phyloP scores from a whole-genome alignment of 2,888 invertebrate species.

The Mongoloraphidia duomilia region DNA sequence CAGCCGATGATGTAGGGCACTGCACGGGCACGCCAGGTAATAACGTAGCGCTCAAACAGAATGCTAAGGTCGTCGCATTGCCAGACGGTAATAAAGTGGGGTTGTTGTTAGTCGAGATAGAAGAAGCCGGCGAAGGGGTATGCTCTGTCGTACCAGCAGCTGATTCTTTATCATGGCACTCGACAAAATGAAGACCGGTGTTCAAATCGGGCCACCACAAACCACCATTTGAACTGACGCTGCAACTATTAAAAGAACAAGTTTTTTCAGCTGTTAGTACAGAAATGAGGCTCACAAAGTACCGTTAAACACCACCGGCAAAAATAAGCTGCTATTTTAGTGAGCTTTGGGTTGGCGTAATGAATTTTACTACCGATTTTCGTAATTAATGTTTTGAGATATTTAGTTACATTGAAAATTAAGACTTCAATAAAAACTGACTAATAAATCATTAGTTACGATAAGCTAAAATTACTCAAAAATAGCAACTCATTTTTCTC shows the following conservation, averaged over 20 bases:
- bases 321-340: not conserved
- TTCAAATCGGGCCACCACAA: slow-evolving; percentile 68
- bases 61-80: too few relatives aligned
- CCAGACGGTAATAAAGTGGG: too few relatives aligned
- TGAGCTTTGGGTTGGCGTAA: too few relatives aligned
- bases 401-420: too few relatives aligned
- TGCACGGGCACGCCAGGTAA: slow-evolving; percentile 16
- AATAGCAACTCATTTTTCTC: too few relatives aligned
- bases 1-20: slow-evolving; percentile 20
- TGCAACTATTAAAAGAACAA: slow-evolving; percentile 35
- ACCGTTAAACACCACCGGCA: not conserved
- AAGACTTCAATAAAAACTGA: too few relatives aligned
- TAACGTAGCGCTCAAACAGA: too few relatives aligned
- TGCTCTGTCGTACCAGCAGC: slow-evolving; percentile 22
- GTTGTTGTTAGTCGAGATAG: too few relatives aligned
- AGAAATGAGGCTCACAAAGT: not conserved
- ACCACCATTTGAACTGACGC: slow-evolving; percentile 53
- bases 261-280: not conserved
- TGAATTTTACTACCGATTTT: too few relatives aligned
- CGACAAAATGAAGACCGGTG: slow-evolving; percentile 42
- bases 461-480: too few relatives aligned
- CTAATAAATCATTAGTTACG: too few relatives aligned
- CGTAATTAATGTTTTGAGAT: too few relatives aligned
- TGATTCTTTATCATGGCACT: slow-evolving; percentile 36
- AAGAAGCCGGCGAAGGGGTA: not conserved